A percentile compares a stretch with the other conserved stretches of the same genome.
Conservation (phyloP, 2,888 invertebrate species). For the Axea sp. region DNA sequence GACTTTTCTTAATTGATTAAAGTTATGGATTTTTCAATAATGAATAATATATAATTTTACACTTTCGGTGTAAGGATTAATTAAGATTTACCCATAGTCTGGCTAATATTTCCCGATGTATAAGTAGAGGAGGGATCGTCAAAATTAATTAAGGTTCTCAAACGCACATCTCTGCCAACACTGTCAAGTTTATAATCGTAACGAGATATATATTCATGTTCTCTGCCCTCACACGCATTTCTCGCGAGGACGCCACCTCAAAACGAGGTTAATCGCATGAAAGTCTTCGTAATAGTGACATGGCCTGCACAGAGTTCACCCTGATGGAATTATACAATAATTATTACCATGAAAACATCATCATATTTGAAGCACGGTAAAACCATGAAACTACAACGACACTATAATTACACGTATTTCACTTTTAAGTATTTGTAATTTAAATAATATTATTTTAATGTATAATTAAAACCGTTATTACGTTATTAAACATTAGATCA, state of each 20-base stretch:
- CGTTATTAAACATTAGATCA: no score
- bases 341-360: constrained; percentile 41
- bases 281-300: constrained; percentile 55
- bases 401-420: not conserved
- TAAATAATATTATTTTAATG: no score
- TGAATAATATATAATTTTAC: not conserved
- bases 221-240: constrained; percentile 66
- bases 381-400: not conserved
- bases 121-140: constrained; percentile 32
- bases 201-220: constrained; percentile 59
- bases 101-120: constrained; percentile 12
- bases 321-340: constrained; percentile 30
- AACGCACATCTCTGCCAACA: constrained; percentile 25
- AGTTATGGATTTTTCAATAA: no score
- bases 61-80: constrained; percentile 3
- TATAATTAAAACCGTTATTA: no score
- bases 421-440: no score
- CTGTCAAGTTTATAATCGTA: constrained; percentile 46
- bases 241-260: constrained; percentile 72
- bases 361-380: constrained; percentile 2
- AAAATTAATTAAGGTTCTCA: constrained; percentile 47
- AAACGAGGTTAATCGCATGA: constrained; percentile 73
- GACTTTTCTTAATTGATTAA: no score
- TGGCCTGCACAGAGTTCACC: constrained; percentile 39
- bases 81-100: constrained; percentile 19